Evolutionary conservation across 2,113 vertebrate species (phyloP).

Genomic region (Opisthocomus hoazin): DNA sequence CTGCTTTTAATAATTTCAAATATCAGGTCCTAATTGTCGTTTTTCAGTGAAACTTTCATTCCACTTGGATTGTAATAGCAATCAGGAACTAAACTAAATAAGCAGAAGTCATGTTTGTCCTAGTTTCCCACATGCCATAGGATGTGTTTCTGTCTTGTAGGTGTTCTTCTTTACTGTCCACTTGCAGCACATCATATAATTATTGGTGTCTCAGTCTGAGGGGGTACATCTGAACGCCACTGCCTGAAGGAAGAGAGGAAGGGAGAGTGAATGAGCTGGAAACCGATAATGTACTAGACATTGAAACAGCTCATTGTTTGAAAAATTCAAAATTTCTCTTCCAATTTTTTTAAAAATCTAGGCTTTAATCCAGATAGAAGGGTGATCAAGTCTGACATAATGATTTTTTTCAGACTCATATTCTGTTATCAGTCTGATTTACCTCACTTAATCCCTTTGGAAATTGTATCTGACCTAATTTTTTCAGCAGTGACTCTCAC

Average conservation of each 20-base stretch:
- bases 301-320: not conserved
- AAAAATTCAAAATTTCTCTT: not conserved
- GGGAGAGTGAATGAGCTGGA: not conserved
- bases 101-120: not conserved
- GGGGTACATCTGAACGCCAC: not conserved
- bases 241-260: not conserved
- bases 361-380: not conserved
- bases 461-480: slow-evolving; percentile 51
- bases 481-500: slow-evolving; percentile 16
- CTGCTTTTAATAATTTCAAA: no score
- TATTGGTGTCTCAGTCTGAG: not conserved
- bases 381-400: not conserved
- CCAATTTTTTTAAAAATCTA: not conserved
- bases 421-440: slow-evolving; percentile 47
- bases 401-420: not conserved
- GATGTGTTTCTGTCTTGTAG: not conserved
- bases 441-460: slow-evolving; percentile 45
- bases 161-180: not conserved
- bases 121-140: not conserved
- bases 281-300: not conserved
- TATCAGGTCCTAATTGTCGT: no score
- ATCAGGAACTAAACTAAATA: not conserved
- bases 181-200: not conserved
- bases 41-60: not conserved
- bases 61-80: not conserved